Base-by-base conservation (phyloP, 2,888 invertebrate species). In the Pomacea canaliculata region DNA sequence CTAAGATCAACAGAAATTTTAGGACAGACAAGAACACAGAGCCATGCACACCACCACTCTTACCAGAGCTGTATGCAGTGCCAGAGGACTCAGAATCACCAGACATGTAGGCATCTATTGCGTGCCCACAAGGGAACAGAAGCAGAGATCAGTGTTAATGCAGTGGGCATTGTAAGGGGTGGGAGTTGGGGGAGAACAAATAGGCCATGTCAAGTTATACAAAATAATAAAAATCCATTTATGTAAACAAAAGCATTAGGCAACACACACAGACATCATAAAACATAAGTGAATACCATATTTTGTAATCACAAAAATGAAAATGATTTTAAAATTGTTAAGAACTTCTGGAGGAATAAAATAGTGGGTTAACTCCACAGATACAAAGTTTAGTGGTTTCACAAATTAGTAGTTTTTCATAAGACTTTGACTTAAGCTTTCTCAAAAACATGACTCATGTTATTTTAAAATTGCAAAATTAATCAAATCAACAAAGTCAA, bases 61-160 rank as follows among this genome's bases (percentile, higher is more conserved):
- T 74, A 74, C 74, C 74, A 67, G 68, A 60, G 60, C 67, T 37
- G 60, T 73, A 51, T n/a, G 69, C 69, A 62, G 74, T 48, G n/a
- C 62, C 51, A 12, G 73, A 74, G 16, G 73, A 68, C 69, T 74
- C 74, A 60, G 74, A 74, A 74, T 74, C 74, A 12, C 69, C 74
- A 37, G 74, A 74, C 74, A 74, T 74, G 74, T 74, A 74, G 74
- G 69, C 74, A 74, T 74, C 74, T 74, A 74, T 23, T 67, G 49
- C 51, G 51, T 63, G 63, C 27, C 63, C n/a, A 63, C n/a, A 63
- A 23, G 63, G 63, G 63, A 63, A 23, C 49, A 59, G 37, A 62
- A 60, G 60, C 19, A 59, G 62, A 71, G 18, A 60, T 56, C 51
- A 56, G 51, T 18, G 49, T 46, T 59, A 18, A 71, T 19, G 60